Evolutionary conservation across 2,797 vertebrate genomes (phyloP), one percentile per base, ranked within the genome.

Genomic region (Notoglanidium macrostoma): DNA sequence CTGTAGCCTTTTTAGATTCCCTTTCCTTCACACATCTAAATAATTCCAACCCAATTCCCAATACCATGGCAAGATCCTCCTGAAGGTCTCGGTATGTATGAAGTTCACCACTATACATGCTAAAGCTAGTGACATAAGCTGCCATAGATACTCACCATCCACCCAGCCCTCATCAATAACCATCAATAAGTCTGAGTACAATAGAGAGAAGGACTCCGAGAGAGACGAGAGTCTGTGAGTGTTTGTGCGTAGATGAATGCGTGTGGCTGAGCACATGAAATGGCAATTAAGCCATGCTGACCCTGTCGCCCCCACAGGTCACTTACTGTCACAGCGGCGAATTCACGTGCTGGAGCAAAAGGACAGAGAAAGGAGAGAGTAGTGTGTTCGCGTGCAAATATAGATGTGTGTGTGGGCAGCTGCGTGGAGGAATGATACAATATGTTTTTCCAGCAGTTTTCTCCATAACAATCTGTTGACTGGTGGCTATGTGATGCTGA

Each of bases 271-370:
- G 86, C 76, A 82, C 88, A 88, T 89, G 84, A 91, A 91, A 92
- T 87, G 81, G 85, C 91, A 91, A 92, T 92, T 92, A 91, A 91
- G 88, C 88, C 51, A 40, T 2, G 19, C 46, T 88, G 90, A 89
- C 90, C 90, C 72, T 55, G 12, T 85, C 72, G 68, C 87, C 88
- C 87, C 80, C 35, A 44, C 76, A 57, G 88, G 88, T 88, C 86
- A 83, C 84, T 79, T 44, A 82, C 85, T 78, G 89, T 89, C 89
- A 91, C 67, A 15, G 63, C 77, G 55, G 67, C 81, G 61, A 89
- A 83, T 79, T 89, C 80, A 85, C 54, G 61, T 57, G 40, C 70
- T 19, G 77, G 85, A 85, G 81, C 80, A 83, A 67, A 83, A 81
- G 84, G 86, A 84, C 65, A 29, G 29, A 63, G 44, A 46, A 74